Evolutionary conservation across 92 coral and sea anemone genomes (phyloP).

Genomic region (Parazoanthus atlanticus): DNA sequence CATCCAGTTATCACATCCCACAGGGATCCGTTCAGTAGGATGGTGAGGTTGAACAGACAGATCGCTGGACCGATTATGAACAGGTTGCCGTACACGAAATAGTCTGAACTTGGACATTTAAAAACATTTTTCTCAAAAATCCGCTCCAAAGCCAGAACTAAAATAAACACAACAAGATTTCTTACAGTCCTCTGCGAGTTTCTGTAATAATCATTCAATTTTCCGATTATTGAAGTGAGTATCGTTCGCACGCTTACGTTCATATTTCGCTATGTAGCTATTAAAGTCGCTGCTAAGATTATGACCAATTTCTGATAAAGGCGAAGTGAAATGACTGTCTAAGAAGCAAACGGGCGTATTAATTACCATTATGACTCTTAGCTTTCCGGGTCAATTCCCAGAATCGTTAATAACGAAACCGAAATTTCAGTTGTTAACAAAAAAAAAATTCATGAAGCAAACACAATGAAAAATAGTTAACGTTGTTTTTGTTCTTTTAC

Average conservation of each 20-base stretch:
- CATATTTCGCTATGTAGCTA: too few relatives aligned
- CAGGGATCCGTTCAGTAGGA: conserved; percentile 44
- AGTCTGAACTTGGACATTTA: conserved; percentile 46
- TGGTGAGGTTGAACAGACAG: conserved; percentile 53
- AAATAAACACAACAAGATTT: conserved; percentile 46
- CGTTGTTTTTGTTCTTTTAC: too few relatives aligned
- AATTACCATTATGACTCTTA: too few relatives aligned
- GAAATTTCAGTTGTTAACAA: too few relatives aligned
- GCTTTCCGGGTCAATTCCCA: not conserved
- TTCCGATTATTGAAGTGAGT: not conserved
- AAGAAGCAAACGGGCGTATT: too few relatives aligned
- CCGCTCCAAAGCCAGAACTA: conserved; percentile 56
- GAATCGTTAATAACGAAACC: not conserved
- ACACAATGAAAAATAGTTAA: too few relatives aligned
- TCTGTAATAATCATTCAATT: not conserved
- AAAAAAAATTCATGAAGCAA: too few relatives aligned
- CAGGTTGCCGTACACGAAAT: conserved; percentile 45
- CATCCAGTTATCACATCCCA: conserved; percentile 69
- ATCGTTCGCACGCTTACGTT: too few relatives aligned
- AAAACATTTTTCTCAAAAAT: conserved; percentile 64
- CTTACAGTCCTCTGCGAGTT: conserved; percentile 47
- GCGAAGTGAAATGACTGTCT: too few relatives aligned
- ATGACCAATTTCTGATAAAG: too few relatives aligned
- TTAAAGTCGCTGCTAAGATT: too few relatives aligned
- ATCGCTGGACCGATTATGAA: conserved; percentile 64